Base-by-base conservation (phyloP, 2,113 vertebrate species). In the Poeciliopsis prolifica region DNA sequence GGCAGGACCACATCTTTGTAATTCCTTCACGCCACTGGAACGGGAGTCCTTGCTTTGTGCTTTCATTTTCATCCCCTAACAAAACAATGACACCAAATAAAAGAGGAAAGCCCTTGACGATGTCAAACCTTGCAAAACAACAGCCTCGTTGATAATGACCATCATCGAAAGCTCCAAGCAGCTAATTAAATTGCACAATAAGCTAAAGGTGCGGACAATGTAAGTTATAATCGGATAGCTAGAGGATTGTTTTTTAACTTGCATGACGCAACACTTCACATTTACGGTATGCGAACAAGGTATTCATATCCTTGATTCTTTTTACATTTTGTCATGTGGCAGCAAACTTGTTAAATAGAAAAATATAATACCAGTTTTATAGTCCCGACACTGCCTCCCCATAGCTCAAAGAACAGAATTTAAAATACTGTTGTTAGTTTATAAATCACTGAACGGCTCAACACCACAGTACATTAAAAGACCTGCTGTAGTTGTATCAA, bases 171-270 rank as follows among this genome's bases (percentile, higher is more conserved):
- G 70, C 72, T 74, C 65, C 72, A 72, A 72, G 60, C 51, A 1
- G 9, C 61, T 64, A 65, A 89, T 76, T 82, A 77, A 77, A 74
- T 60, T 75, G 60, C 48, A 83, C 14, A 62, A 82, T 79, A 60
- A 82, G 64, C 28, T 44, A 17, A 75, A 17, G 13, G 22, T 48
- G 51, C 1, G 22, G 17, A 58, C 26, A 75, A 70, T 19, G 65
- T 0, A 67, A 22, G 42, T 65, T 10, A 58, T 2, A 73, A 22
- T 5, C 51, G 19, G 24, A 51, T 10, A 65, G 24, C 24, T 29
- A 42, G 35, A 65, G 26, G 19, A 65, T 48, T 19, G 60, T 4
- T 26, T 24, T 42, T 42, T 15, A 42, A 42, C 12, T 5, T 44
- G 26, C 26, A 12, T 12, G 9, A 22, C 30, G 63, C 0, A 48